phyloP scores from a whole-genome alignment of 2,113 vertebrate genomes.

The Excalfactoria chinensis region DNA sequence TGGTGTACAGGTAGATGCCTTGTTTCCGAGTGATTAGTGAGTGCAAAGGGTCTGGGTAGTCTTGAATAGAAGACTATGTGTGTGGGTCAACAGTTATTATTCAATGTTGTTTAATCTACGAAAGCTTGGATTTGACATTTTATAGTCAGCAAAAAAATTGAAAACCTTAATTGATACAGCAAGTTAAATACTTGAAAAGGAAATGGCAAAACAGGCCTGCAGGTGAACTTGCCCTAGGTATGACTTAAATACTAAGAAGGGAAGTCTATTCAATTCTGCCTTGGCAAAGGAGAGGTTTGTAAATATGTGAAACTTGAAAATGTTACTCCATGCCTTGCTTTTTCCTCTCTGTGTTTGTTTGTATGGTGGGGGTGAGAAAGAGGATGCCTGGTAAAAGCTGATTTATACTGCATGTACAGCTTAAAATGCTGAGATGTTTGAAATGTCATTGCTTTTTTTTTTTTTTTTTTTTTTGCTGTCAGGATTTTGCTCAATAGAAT shows the following conservation, averaged over 20 bases:
- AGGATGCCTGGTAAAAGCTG: background rate
- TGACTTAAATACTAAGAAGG: background rate
- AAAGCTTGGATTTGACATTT: background rate
- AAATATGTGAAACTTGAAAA: background rate
- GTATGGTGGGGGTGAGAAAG: background rate
- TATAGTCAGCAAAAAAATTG: background rate
- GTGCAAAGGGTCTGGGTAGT: background rate
- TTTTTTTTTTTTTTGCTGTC: background rate
- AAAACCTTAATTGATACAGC: background rate
- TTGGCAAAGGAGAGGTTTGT: background rate
- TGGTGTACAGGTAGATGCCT: background rate
- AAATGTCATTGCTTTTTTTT: background rate
- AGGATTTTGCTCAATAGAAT: background rate
- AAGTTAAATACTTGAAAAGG: background rate
- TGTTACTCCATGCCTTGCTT: background rate
- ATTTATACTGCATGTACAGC: background rate
- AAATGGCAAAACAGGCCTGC: background rate
- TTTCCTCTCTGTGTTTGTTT: background rate
- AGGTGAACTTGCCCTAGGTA: background rate
- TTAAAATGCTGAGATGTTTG: background rate
- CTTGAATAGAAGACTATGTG: rapidly evolving
- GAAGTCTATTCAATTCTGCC: background rate
- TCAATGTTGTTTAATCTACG: background rate
- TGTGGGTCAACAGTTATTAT: background rate
- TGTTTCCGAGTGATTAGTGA: background rate